phyloP scores from a whole-genome alignment of 2,797 vertebrate genomes.

The Spinibarbus caldwelli region DNA sequence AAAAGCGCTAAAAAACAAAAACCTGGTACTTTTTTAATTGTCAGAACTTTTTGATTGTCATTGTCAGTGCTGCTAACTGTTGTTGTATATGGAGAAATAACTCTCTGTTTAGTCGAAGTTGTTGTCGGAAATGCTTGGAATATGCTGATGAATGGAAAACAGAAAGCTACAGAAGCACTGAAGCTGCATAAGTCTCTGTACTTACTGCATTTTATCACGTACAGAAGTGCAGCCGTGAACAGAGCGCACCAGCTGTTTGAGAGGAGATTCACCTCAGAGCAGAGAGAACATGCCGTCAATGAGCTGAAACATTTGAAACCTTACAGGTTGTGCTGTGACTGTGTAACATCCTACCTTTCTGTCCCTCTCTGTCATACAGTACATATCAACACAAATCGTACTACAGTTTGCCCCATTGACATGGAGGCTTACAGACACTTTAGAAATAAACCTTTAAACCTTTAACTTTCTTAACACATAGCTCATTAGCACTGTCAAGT shows the following conservation, averaged over 20 bases:
- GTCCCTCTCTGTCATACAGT: no score
- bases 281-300: neutral
- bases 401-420: neutral
- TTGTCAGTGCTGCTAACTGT: neutral
- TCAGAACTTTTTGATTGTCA: no score
- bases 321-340: neutral
- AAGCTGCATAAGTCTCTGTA: neutral
- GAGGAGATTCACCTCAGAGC: neutral
- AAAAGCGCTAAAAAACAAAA: no score
- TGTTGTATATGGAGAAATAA: no score
- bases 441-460: constrained; percentile 33
- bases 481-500: constrained; percentile 56
- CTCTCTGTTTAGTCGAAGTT: neutral
- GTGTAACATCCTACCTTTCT: no score
- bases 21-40: no score
- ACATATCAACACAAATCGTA: neutral
- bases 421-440: constrained; percentile 10
- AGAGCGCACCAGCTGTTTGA: no score
- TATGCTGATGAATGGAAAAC: neutral
- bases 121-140: neutral
- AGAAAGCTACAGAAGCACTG: neutral
- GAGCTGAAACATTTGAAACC: neutral
- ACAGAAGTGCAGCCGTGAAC: no score
- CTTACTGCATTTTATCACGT: no score
- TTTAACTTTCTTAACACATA: constrained; percentile 67